These are phyloP conservation scores for Lamprologus speciosus DNA, from an alignment of 2,113 vertebrate genomes.

Conservation along the genomic window DNA sequence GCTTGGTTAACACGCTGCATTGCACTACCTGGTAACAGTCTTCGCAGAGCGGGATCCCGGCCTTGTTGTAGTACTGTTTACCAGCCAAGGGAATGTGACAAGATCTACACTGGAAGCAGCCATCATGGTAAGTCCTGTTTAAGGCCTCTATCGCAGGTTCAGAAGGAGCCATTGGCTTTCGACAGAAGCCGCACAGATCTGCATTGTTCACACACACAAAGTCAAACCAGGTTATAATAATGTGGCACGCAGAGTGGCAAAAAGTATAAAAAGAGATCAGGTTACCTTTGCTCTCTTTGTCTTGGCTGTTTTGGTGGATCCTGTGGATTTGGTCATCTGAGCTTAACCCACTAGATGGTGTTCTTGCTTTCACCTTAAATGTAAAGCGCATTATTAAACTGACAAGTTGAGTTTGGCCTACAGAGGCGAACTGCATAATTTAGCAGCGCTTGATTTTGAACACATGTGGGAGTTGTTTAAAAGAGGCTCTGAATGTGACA, in stretches of 20 bases:
- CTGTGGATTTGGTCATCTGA: neutral
- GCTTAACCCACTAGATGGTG: constrained; percentile 52
- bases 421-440: neutral
- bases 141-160: constrained; percentile 79
- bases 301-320: neutral
- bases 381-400: neutral
- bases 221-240: neutral
- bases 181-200: constrained; percentile 93
- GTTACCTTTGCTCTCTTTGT: constrained; percentile 52
- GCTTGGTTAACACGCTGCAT: neutral
- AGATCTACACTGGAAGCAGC: constrained; percentile 86
- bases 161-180: constrained; percentile 72
- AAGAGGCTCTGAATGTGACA: neutral
- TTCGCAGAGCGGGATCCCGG: constrained; percentile 80
- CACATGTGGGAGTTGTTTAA: neutral
- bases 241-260: neutral
- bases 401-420: neutral
- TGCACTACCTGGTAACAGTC: constrained; percentile 83
- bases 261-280: neutral
- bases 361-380: constrained; percentile 37
- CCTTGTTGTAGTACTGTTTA: constrained; percentile 85
- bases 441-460: neutral
- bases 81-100: constrained; percentile 78
- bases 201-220: constrained; percentile 9
- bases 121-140: constrained; percentile 81